A percentile compares a stretch with the other conserved stretches of the same genome.
Conservation (phyloP, 2,797 vertebrate species). For the Mycteria americana region DNA sequence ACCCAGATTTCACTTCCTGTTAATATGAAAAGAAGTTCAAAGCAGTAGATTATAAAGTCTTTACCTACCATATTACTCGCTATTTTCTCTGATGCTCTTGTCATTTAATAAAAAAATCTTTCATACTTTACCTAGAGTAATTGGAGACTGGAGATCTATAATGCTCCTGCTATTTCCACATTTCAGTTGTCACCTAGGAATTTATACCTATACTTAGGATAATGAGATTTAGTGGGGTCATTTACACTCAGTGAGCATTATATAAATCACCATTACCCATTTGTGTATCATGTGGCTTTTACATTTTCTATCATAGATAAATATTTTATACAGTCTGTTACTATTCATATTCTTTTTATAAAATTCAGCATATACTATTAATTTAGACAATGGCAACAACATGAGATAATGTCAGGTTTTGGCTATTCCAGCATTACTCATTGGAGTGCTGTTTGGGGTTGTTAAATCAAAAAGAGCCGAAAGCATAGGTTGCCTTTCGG, state of each 20-base stretch:
- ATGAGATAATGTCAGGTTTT: background rate
- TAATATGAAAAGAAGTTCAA: slow-evolving; percentile 52
- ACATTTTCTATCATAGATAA: slow-evolving; percentile 1
- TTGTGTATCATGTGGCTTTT: slow-evolving; percentile 31
- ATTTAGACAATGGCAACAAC: slow-evolving; percentile 6
- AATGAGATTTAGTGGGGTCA: slow-evolving; percentile 64
- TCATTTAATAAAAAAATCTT: slow-evolving; percentile 8
- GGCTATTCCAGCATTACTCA: background rate
- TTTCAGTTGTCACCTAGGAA: slow-evolving; percentile 61
- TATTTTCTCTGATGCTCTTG: slow-evolving; percentile 20
- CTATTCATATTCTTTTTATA: background rate
- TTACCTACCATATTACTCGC: background rate
- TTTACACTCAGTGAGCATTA: slow-evolving; percentile 44
- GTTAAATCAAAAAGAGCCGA: slow-evolving; percentile 20
- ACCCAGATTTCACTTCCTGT: slow-evolving; percentile 38
- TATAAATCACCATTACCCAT: slow-evolving; percentile 52
- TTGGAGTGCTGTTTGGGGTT: background rate
- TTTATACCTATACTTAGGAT: slow-evolving; percentile 68
- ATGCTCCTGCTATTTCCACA: slow-evolving; percentile 45
- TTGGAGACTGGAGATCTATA: slow-evolving; percentile 53
- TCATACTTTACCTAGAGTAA: slow-evolving; percentile 49
- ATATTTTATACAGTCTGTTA: background rate
- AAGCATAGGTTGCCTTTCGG: slow-evolving; percentile 1
- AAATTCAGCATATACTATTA: slow-evolving; percentile 19
- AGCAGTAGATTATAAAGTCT: slow-evolving; percentile 55